Evolutionary conservation across 2,888 invertebrate genomes (phyloP).

Genomic region (Xanthia togata): DNA sequence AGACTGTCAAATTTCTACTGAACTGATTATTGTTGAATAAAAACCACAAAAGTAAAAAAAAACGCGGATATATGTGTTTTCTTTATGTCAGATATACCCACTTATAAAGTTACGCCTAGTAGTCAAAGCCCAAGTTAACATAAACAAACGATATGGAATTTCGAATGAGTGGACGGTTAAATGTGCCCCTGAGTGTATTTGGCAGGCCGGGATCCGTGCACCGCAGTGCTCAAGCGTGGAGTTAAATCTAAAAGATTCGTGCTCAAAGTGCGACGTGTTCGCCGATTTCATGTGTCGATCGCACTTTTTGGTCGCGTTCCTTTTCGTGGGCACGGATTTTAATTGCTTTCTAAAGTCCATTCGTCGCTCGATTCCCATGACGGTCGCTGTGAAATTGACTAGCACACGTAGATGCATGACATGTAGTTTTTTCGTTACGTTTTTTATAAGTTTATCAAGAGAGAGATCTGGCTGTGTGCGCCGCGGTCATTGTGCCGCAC

Average conservation of each 20-base stretch:
- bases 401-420: conserved; percentile 90
- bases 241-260: conserved; percentile 68
- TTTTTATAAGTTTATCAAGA: conserved; percentile 88
- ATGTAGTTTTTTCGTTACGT: conserved; percentile 88
- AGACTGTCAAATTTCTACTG: too few species aligned
- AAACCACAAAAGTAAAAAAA: too few species aligned
- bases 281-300: conserved; percentile 83
- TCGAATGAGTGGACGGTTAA: too few species aligned
- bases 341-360: conserved; percentile 89
- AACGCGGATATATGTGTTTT: too few species aligned
- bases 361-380: conserved; percentile 89
- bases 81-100: too few species aligned
- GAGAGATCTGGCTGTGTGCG: conserved; percentile 87
- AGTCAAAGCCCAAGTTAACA: too few species aligned
- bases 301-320: conserved; percentile 81
- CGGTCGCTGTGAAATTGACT: conserved; percentile 89
- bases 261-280: conserved; percentile 76
- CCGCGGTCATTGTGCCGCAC: conserved; percentile 86
- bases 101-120: too few species aligned
- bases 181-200: too few species aligned
- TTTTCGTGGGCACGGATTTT: conserved; percentile 85
- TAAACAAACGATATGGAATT: too few species aligned
- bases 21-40: too few species aligned
- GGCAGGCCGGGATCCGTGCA: conserved; percentile 67
- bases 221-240: conserved; percentile 62